phyloP scores from a whole-genome alignment of 92 coral and sea anemone species.

The Bergia sp. region DNA sequence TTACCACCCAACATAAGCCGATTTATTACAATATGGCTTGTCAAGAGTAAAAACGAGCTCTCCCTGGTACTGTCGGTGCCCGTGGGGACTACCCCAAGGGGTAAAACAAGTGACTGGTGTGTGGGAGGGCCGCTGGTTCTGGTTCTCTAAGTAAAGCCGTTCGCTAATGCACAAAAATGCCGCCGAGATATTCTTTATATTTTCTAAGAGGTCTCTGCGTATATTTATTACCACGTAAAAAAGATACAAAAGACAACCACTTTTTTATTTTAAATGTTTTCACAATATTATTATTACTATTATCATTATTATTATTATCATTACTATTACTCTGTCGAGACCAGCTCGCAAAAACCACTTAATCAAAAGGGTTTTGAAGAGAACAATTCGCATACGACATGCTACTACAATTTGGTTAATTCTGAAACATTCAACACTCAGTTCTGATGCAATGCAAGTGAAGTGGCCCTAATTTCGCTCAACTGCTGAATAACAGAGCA shows the following conservation, averaged over 20 bases:
- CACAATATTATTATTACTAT: neutral
- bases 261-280: conserved; percentile 5
- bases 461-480: neutral
- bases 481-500: too few species aligned
- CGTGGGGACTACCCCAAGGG: too few species aligned
- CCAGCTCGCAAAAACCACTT: conserved; percentile 49
- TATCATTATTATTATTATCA: too few species aligned
- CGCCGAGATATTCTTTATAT: neutral
- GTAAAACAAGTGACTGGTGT: too few species aligned
- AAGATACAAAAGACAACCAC: conserved; percentile 22
- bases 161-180: neutral
- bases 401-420: neutral
- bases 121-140: too few species aligned
- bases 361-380: conserved; percentile 41
- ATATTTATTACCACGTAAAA: conserved; percentile 5
- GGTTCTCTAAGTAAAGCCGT: too few species aligned
- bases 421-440: neutral
- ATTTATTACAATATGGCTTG: too few species aligned
- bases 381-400: neutral
- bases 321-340: conserved; percentile 28
- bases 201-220: neutral
- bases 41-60: too few species aligned
- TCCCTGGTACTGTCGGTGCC: too few species aligned
- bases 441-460: neutral
- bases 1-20: too few species aligned